Evolutionary conservation across 2,888 invertebrate species (phyloP).

Genomic region (Xanthia togata): DNA sequence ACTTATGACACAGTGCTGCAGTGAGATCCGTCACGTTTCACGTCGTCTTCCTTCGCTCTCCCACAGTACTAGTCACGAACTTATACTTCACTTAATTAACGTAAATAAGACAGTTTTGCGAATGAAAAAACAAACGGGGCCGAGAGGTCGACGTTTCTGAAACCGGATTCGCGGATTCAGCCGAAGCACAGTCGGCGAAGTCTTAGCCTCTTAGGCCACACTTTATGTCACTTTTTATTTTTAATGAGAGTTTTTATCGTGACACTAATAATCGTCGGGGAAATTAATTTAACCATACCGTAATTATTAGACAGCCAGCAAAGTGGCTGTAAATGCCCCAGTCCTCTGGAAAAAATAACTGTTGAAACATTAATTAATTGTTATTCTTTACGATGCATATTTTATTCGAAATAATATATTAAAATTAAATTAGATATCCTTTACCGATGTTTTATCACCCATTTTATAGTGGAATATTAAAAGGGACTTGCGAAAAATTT

Average conservation of each 20-base stretch:
- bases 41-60: slow-evolving; percentile 73
- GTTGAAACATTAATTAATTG: slow-evolving; percentile 41
- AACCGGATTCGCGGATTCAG: slow-evolving; percentile 84
- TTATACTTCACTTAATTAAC: slow-evolving; percentile 90
- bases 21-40: slow-evolving; percentile 79
- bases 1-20: slow-evolving; percentile 64
- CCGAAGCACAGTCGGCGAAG: slow-evolving; percentile 66
- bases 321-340: slow-evolving; percentile 33
- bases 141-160: slow-evolving; percentile 81
- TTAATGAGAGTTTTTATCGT: slow-evolving; percentile 81
- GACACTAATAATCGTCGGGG: slow-evolving; percentile 74
- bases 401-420: slow-evolving; percentile 25
- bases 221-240: slow-evolving; percentile 85
- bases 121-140: slow-evolving; percentile 83
- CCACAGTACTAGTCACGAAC: slow-evolving; percentile 89
- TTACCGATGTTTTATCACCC: slow-evolving; percentile 10
- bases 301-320: slow-evolving; percentile 65
- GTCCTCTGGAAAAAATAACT: slow-evolving; percentile 25
- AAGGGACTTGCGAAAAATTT: neutral
- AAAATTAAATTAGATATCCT: slow-evolving; percentile 11
- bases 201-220: slow-evolving; percentile 81
- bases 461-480: slow-evolving; percentile 1
- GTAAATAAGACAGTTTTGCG: slow-evolving; percentile 89
- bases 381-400: slow-evolving; percentile 41
- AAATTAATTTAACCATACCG: slow-evolving; percentile 70